Evolutionary conservation across 2,797 vertebrate species (phyloP).

Genomic region (Prunella strophiata): DNA sequence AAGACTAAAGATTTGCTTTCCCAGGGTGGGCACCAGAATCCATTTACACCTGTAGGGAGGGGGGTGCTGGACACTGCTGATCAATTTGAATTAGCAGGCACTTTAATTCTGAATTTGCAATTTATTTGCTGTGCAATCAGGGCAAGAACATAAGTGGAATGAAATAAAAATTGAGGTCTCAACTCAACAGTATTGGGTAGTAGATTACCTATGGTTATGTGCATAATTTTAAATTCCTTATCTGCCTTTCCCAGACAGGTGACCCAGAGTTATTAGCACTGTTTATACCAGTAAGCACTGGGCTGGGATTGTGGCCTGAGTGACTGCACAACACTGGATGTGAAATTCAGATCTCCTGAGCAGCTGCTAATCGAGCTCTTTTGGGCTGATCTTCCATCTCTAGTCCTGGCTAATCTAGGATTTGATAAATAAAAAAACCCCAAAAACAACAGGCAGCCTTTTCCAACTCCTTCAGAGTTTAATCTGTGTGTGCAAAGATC

Average conservation of each 20-base stretch:
- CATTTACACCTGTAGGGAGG: not conserved
- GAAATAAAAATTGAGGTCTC: slow-evolving; percentile 52
- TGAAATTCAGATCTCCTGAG: slow-evolving; percentile 32
- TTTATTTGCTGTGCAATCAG: slow-evolving; percentile 57
- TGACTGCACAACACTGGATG: not conserved
- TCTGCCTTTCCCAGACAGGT: slow-evolving; percentile 73
- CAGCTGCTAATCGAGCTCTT: slow-evolving; percentile 11
- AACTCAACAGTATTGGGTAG: slow-evolving; percentile 30
- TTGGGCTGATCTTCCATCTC: slow-evolving; percentile 49
- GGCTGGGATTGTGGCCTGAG: slow-evolving; percentile 50
- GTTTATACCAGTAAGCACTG: slow-evolving; percentile 65
- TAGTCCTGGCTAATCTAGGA: slow-evolving; percentile 33
- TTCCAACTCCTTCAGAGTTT: not conserved
- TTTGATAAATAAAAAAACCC: not conserved
- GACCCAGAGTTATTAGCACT: slow-evolving; percentile 71
- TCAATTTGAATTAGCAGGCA: slow-evolving; percentile 36
- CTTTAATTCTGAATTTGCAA: slow-evolving; percentile 44
- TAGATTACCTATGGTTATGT: slow-evolving; percentile 61
- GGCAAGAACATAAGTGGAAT: slow-evolving; percentile 13
- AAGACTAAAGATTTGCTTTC: not conserved
- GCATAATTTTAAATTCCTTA: slow-evolving; percentile 73
- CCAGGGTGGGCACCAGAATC: not conserved
- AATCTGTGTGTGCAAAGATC: not conserved
- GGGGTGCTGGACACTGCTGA: not conserved
- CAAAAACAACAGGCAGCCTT: not conserved